These are phyloP conservation scores for Melanophora roralis DNA, from an alignment of 2,888 invertebrate genomes.

Conservation along the genomic window DNA sequence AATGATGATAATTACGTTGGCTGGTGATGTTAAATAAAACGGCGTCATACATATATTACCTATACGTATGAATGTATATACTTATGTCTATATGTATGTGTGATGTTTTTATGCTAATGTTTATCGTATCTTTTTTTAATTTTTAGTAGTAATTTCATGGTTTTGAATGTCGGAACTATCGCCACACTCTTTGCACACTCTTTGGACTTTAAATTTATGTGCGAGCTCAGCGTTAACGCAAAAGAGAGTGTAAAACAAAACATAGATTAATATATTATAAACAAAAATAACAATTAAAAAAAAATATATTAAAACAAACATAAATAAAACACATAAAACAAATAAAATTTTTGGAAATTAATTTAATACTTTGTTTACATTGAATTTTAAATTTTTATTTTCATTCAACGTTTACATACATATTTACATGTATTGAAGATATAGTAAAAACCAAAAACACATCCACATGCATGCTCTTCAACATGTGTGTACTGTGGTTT, in stretches of 20 bases:
- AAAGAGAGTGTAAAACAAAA: constrained; percentile 8
- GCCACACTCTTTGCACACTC: constrained; percentile 1
- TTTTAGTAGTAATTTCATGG: constrained; percentile 54
- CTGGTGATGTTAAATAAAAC: constrained; percentile 5
- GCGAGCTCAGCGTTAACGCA: background rate
- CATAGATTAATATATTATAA: background rate
- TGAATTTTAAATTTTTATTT: background rate
- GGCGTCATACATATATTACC: constrained; percentile 39
- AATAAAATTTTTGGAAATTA: constrained; percentile 43
- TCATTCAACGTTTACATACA: background rate
- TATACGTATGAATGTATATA: no score
- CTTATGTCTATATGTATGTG: no score
- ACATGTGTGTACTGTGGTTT: no score
- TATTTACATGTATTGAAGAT: background rate
- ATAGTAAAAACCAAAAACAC: background rate
- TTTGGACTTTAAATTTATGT: constrained; percentile 17
- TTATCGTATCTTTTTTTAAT: constrained; percentile 31
- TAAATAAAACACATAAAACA: background rate
- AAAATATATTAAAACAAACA: no score
- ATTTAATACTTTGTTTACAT: constrained; percentile 53
- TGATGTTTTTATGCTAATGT: no score
- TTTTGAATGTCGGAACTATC: constrained; percentile 42
- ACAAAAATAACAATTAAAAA: background rate
- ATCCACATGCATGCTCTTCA: no score
- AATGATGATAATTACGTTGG: constrained; percentile 14